Base-by-base conservation (phyloP, 2,888 invertebrate species). In the Parnassius glacialis region DNA sequence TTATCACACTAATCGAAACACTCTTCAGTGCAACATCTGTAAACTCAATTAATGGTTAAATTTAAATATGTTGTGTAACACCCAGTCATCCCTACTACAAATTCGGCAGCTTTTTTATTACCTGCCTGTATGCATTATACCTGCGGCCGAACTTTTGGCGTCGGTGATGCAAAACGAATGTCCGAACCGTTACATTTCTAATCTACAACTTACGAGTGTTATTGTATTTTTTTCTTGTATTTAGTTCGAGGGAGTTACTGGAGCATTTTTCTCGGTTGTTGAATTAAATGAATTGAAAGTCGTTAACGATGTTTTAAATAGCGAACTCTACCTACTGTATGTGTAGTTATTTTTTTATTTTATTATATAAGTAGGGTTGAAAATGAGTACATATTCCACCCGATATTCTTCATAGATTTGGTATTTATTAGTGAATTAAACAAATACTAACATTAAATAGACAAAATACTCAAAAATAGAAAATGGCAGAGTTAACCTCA, bases 91-190 rank as follows among this genome's bases (percentile, higher is more conserved):
- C 25, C 25, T 16, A 20, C n/a, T 25, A 57, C 48, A 7, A 34
- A 42, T 55, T 57, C 59, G 57, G 53, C 51, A 60, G 67, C 67
- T 69, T 68, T 65, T 69, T 43, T 54, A 2, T n/a, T 47, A 65
- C 57, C 65, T 69, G 67, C 69, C 67, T 65, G 60, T 65, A 34
- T 10, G 12, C 52, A 25, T 50, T 13, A 41, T 61, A 61, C 52
- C 56, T 61, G 55, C 59, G 25, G 42, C 43, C 50, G 13, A 7
- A 9, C 56, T 59, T 61, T 45, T 53, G 57, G 62, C 64, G 55
- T 57, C 52, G 59, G 44, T 68, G 64, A 66, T 55, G 72, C 70
- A 76, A 72, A 74, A 72, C 78, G 70, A 77, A 61, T 44, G 13
- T 2, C 0, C 20, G 12, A 52, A 57, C 61, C 52, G 61, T 61